Evolutionary conservation across 2,797 vertebrate genomes (phyloP), one percentile per base, ranked within the genome.

Genomic region (Macropus fuliginosus): DNA sequence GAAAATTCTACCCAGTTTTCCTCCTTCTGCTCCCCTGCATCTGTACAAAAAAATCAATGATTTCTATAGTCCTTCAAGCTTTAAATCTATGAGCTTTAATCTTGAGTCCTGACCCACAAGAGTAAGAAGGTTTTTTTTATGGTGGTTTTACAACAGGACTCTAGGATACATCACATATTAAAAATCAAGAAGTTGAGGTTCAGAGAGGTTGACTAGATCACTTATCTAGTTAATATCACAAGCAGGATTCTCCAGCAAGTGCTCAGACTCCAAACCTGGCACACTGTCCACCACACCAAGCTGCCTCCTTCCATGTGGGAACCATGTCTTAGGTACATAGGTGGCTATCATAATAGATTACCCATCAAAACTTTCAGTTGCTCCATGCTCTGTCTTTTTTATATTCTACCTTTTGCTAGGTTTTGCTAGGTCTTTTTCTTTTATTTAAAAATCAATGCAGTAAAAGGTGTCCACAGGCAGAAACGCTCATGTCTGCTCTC

Each of bases 401-500:
- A 94, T 4, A 56, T 0, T n/a, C 24, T 93, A 56, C 0, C n/a
- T 96, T 46, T 95, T 29, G 31, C 1, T 87, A 94, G 34, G 3
- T 18, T 66, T 94, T 40, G 54, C 74, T 59, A 27, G 24, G 5
- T 57, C 54, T n/a, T 91, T 93, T 34, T 87, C 13, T 92, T 62
- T 29, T 50, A 92, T 74, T 93, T 96, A 62, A 96, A 95, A 95
- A 56, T 52, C 24, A 96, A 81, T 81, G 18, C 52, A 96, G 28
- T 46, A 92, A 93, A 59, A 91, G 57, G 56, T 31, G 0, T 0
- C 91, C 55, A 46, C n/a, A 91, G 92, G 56, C 29, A 92, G 59
- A 93, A 89, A 34, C 92, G 90, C 24, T 90, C 34, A 94, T 2
- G 91, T 21, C 11, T 59, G 57, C 93, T 55, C 62, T 56, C 91